Conservation (phyloP, 2,797 vertebrate genomes). For the Choloepus didactylus region DNA sequence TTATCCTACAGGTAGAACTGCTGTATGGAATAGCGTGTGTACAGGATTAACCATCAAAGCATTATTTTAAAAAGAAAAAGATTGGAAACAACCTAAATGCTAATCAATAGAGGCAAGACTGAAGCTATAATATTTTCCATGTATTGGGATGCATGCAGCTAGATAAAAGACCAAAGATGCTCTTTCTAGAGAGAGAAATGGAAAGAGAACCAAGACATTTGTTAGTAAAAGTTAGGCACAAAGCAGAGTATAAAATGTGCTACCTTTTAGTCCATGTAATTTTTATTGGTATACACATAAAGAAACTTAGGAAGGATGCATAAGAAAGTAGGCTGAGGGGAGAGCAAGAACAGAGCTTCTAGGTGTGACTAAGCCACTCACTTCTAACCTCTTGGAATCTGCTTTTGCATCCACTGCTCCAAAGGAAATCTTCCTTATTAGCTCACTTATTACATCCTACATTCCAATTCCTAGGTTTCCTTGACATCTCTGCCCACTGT, state of each 20-base stretch:
- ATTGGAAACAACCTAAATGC: constrained; percentile 49
- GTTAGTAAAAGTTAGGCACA: background rate
- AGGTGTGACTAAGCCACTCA: background rate
- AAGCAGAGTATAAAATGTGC: background rate
- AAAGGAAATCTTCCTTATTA: background rate
- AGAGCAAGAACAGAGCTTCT: background rate
- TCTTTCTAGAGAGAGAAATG: background rate
- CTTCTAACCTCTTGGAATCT: background rate
- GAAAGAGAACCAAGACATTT: background rate
- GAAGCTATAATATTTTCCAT: background rate
- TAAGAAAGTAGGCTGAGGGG: background rate
- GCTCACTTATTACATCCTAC: background rate
- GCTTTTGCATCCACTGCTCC: background rate
- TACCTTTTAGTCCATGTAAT: background rate
- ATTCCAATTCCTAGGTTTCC: background rate
- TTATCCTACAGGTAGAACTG: constrained; percentile 29
- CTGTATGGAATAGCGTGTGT: constrained; percentile 37
- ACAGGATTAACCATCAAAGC: background rate
- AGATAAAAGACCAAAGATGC: background rate
- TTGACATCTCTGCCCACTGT: background rate
- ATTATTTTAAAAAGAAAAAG: constrained; percentile 50
- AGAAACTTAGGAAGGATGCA: background rate
- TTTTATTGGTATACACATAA: background rate
- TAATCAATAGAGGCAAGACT: constrained; percentile 37
- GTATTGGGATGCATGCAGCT: background rate